phyloP scores from a whole-genome alignment of 92 coral and sea anemone species.

The Phenganax stokvisi region DNA sequence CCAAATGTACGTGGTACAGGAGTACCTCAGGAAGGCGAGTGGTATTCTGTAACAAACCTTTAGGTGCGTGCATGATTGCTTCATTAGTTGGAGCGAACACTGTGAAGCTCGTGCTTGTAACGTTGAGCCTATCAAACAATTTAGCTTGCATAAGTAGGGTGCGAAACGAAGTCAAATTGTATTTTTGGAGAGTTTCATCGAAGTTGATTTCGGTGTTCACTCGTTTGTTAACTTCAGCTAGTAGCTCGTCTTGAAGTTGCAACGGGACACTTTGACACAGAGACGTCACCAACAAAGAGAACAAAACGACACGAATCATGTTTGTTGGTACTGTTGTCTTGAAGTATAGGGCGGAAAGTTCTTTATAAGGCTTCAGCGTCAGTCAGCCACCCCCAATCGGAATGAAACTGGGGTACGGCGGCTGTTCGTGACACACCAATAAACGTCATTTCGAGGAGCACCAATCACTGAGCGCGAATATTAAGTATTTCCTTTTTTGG shows the following conservation, averaged over 20 bases:
- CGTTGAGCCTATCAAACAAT: constrained; percentile 22
- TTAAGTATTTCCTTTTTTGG: not conserved
- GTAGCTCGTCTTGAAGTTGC: not conserved
- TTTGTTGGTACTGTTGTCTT: not conserved
- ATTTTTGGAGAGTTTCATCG: constrained; percentile 18
- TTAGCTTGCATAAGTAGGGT: constrained; percentile 12
- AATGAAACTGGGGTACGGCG: not conserved
- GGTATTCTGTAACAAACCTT: constrained; percentile 1
- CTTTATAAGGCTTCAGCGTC: not conserved
- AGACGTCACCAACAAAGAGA: not conserved
- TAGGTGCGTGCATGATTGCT: constrained; percentile 15
- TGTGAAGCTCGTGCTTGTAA: constrained; percentile 28
- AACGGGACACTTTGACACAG: not conserved
- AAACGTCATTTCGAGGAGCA: not conserved
- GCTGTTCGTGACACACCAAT: not conserved
- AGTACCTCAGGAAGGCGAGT: constrained; percentile 28
- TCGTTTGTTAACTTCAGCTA: constrained; percentile 3
- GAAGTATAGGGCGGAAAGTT: not conserved
- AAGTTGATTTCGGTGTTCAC: constrained; percentile 16
- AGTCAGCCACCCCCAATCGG: not conserved
- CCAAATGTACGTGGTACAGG: constrained; percentile 30
- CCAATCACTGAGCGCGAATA: constrained; percentile 13
- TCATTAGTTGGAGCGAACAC: constrained; percentile 30
- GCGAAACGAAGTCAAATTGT: constrained; percentile 17
- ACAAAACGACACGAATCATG: not conserved